Conservation (phyloP, 2,888 invertebrate species). For the Hydropsyche betteni region DNA sequence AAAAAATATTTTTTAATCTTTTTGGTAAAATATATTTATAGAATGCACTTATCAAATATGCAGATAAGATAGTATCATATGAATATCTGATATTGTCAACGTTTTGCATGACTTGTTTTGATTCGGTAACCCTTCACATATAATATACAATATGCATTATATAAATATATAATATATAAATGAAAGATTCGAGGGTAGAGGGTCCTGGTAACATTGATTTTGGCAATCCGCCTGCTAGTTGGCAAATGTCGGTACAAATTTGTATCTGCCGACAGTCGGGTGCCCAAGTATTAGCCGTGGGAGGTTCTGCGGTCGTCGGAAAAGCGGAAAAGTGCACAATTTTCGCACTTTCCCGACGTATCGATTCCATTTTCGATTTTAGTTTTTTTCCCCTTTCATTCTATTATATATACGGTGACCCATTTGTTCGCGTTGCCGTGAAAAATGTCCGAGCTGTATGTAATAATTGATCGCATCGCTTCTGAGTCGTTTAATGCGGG, state of each 20-base stretch:
- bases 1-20: too few species aligned
- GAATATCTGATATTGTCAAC: background rate
- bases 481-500: too few species aligned
- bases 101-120: background rate
- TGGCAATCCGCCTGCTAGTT: constrained; percentile 30
- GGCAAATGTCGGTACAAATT: constrained; percentile 34
- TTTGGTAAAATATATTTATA: background rate
- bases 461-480: too few species aligned
- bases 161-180: background rate
- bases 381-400: too few species aligned
- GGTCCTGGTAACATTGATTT: constrained; percentile 35
- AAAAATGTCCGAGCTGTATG: too few species aligned
- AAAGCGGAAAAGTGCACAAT: background rate
- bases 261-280: constrained; percentile 30
- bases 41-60: background rate
- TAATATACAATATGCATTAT: too few species aligned
- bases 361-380: too few species aligned
- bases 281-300: constrained; percentile 14
- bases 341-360: too few species aligned
- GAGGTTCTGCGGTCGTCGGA: constrained; percentile 12
- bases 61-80: background rate
- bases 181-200: background rate
- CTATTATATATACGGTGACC: too few species aligned
- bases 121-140: too few species aligned
- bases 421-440: too few species aligned